Base-by-base conservation (phyloP, 2,888 invertebrate genomes). In the Drosophila lutescens region DNA sequence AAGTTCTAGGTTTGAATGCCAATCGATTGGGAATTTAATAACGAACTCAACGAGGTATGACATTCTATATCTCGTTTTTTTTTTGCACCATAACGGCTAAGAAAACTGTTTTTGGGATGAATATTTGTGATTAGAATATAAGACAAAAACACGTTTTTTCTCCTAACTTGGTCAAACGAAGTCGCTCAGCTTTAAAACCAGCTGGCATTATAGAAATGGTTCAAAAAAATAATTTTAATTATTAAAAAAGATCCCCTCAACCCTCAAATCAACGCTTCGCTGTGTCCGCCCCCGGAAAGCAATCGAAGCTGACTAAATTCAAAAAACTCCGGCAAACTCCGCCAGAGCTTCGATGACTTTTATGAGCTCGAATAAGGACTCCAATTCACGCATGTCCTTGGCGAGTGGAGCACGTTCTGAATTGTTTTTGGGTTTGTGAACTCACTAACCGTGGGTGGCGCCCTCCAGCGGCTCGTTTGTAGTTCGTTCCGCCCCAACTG, bases 301-400 rank as follows among this genome's bases (percentile, higher is more conserved):
- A 55, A 51, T 46, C 20, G 38, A 58, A 58, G 68, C 66, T 9
- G 30, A 88, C 88, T 83, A 41, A 86, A 41, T 62, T 40, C 40
- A 36, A 10, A 34, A 30, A 75, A 78, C 80, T 80, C 46, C 76
- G 30, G 8, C 7, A 41, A 77, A 78, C 73, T 74, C 77, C 77
- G 76, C 77, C 70, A 80, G 78, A 80, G 74, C 74, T 74, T 76
- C 70, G 68, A 57, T 54, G 50, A 55, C 72, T 72, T 60, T 70
- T 51, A 30, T 49, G 15, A 32, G 55, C 56, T 44, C 20, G 44
- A 23, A 44, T 44, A 59, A 60, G 58, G 67, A 49, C 53, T 56
- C 51, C 60, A 67, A 57, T 78, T 55, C 79, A 88, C 88, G 88
- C 89, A 89, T 88, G 89, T 83, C 89, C 87, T 84, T 65, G 60